These are phyloP conservation scores for Dasypolia templi DNA, from an alignment of 2,888 invertebrate species.

Conservation along the genomic window DNA sequence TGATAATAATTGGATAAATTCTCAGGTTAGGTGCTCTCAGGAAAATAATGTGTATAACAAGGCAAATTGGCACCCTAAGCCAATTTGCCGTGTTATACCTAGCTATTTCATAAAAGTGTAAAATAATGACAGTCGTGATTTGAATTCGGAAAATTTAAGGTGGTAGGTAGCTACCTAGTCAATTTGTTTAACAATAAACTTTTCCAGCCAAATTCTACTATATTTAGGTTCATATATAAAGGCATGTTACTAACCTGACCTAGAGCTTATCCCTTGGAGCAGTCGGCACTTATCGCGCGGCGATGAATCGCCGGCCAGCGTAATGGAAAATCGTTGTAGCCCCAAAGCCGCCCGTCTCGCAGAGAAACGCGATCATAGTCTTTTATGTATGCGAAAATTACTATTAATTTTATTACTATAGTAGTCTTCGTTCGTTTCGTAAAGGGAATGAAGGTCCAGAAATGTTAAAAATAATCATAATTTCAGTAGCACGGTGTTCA, in stretches of 20 bases:
- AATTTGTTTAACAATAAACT: not conserved
- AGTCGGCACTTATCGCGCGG: conserved; percentile 64
- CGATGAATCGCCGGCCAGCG: conserved; percentile 68
- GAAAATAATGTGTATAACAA: not conserved
- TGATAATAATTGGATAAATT: not conserved
- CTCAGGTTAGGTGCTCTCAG: not conserved
- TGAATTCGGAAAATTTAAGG: not conserved
- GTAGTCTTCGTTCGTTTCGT: too few species aligned
- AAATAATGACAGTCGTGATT: not conserved
- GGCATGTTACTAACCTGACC: not conserved
- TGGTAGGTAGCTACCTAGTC: not conserved
- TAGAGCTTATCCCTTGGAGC: conserved; percentile 59
- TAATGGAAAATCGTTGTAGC: conserved; percentile 81
- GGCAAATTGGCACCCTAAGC: not conserved
- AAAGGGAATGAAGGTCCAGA: not conserved
- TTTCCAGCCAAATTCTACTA: not conserved
- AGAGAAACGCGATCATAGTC: conserved; percentile 45
- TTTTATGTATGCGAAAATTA: conserved; percentile 36
- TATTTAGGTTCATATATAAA: not conserved
- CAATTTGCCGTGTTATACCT: not conserved
- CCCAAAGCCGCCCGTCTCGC: conserved; percentile 55
- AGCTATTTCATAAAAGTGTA: not conserved
- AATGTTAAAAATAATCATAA: conserved; percentile 4
- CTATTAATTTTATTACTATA: conserved; percentile 15
- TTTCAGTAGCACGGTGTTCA: not conserved